Conservation (phyloP, 1,140 invertebrate species). For the Drosophila repletoides region DNA sequence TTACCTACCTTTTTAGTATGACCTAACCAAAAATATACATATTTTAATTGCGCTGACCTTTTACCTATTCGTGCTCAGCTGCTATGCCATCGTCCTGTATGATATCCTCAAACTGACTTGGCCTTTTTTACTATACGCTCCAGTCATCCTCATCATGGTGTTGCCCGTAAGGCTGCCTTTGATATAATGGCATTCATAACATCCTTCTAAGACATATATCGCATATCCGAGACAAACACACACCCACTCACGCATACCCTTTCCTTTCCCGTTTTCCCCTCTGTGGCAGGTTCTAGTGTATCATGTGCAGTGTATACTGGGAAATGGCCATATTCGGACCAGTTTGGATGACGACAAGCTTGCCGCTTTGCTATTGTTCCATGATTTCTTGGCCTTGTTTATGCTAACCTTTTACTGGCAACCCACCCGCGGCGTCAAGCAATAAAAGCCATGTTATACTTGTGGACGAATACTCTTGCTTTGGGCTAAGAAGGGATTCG, state of each 20-base stretch:
- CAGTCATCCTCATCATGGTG: constrained; percentile 19
- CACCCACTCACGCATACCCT: background rate
- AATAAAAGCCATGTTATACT: constrained; percentile 44
- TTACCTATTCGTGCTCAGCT: constrained; percentile 22
- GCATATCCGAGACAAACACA: background rate
- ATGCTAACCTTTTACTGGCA: constrained; percentile 54
- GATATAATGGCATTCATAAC: background rate
- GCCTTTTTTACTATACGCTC: constrained; percentile 37
- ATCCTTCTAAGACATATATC: constrained; percentile 13
- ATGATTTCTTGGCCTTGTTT: constrained; percentile 56
- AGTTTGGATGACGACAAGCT: constrained; percentile 46
- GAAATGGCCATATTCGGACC: constrained; percentile 14
- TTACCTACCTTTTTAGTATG: constrained; percentile 15
- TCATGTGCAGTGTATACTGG: constrained; percentile 61
- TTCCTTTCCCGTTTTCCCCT: constrained; percentile 34
- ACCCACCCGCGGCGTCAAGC: constrained; percentile 23
- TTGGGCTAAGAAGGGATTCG: background rate
- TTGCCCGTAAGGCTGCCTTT: constrained; percentile 44
- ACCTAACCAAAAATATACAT: constrained; percentile 31
- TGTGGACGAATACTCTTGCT: constrained; percentile 5
- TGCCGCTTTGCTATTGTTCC: constrained; percentile 54
- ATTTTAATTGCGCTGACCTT: constrained; percentile 12
- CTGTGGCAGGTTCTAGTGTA: constrained; percentile 61
- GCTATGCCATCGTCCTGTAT: constrained; percentile 28
- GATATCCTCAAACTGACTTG: constrained; percentile 1